Conservation (phyloP, 2,113 vertebrate genomes). For the Crypturellus undulatus region DNA sequence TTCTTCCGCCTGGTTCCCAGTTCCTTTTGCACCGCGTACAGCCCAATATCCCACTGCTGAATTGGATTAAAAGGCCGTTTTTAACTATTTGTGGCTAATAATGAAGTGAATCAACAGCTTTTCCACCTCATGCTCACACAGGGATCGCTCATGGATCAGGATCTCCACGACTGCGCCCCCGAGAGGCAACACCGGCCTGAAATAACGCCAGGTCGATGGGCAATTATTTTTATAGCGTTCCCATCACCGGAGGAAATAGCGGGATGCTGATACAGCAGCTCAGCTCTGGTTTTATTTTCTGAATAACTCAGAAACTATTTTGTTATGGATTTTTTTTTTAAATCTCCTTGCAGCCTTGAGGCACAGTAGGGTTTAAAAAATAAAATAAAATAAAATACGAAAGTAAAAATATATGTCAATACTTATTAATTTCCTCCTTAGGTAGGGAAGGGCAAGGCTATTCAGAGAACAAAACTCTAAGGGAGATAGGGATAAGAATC, state of each 20-base stretch:
- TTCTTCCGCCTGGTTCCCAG: background rate
- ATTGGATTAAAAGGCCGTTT: background rate
- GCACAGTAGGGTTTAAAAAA: background rate
- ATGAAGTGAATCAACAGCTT: background rate
- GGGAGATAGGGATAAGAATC: too few relatives aligned
- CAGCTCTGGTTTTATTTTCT: background rate
- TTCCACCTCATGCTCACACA: rapidly evolving
- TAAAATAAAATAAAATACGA: too few relatives aligned
- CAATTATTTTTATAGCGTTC: background rate
- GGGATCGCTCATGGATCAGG: background rate
- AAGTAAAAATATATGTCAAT: too few relatives aligned
- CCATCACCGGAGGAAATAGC: background rate
- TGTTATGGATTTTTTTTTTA: background rate
- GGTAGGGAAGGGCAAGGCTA: rapidly evolving
- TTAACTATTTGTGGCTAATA: background rate
- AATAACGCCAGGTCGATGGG: background rate
- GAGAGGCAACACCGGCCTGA: background rate
- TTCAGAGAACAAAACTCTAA: background rate
- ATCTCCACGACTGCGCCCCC: background rate
- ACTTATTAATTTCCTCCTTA: background rate
- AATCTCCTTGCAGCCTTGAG: background rate
- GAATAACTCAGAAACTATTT: background rate
- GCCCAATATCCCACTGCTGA: background rate
- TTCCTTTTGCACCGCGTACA: background rate
- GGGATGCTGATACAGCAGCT: background rate